A percentile compares a stretch with the other conserved stretches of the same genome.
phyloP scores from a whole-genome alignment of 1,140 invertebrate species.

The Pogonomyrmex barbatus region DNA sequence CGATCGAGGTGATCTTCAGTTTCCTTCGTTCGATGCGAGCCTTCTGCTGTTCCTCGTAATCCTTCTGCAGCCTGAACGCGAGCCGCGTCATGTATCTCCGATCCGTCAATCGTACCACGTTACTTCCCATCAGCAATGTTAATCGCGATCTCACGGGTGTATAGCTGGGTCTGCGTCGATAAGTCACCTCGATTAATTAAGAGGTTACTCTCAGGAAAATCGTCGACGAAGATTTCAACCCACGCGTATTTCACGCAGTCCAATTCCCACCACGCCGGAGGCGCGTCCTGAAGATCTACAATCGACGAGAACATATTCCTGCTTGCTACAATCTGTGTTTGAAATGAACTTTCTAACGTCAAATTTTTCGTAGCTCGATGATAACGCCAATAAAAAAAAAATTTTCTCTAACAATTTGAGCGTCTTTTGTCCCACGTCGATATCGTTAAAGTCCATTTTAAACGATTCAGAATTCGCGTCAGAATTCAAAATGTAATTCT shows the following conservation, averaged over 20 bases:
- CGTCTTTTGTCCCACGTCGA: conserved; percentile 19
- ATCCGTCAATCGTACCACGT: conserved; percentile 66
- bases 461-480: background rate
- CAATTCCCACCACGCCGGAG: conserved; percentile 64
- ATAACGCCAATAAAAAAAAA: background rate
- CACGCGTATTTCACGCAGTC: conserved; percentile 67
- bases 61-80: background rate
- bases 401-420: background rate
- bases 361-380: background rate
- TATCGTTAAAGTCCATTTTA: conserved; percentile 55
- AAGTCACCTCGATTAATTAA: background rate
- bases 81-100: conserved; percentile 56
- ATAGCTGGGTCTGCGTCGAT: conserved; percentile 54
- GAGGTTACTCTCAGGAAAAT: conserved; percentile 5
- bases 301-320: background rate
- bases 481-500: background rate
- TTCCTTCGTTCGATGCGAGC: conserved; percentile 60
- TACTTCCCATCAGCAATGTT: conserved; percentile 46
- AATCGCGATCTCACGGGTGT: conserved; percentile 53
- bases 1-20: background rate
- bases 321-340: background rate
- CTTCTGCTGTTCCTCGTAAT: conserved; percentile 40
- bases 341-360: background rate
- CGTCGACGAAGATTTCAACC: background rate
- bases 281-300: conserved; percentile 31